These are phyloP conservation scores for Heteromyza rotundicornis DNA, from an alignment of 2,888 invertebrate species.

Conservation along the genomic window DNA sequence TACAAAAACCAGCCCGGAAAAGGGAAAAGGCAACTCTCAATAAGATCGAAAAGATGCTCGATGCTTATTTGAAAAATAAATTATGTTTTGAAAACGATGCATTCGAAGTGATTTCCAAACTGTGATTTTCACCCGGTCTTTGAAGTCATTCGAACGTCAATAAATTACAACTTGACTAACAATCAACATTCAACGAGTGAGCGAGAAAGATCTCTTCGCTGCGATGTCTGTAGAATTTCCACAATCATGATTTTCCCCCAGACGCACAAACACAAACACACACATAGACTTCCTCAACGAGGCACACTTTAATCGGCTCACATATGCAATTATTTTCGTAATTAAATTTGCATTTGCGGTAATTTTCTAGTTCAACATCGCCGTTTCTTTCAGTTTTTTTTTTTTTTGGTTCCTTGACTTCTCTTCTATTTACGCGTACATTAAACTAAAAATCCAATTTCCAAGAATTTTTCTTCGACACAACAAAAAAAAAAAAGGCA, in stretches of 20 bases:
- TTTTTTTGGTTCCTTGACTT: neutral
- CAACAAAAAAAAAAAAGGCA: neutral
- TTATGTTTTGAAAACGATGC: no score
- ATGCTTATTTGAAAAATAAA: neutral
- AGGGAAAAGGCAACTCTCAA: neutral
- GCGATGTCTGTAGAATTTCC: no score
- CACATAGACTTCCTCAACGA: no score
- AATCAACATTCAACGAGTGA: no score
- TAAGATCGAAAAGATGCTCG: neutral
- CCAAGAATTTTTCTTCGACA: neutral
- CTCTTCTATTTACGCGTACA: neutral
- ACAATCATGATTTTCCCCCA: no score
- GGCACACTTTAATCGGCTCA: no score
- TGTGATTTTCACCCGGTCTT: no score
- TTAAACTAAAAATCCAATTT: neutral
- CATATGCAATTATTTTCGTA: neutral
- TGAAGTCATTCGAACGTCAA: no score
- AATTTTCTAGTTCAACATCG: slow-evolving; percentile 2
- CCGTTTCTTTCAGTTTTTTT: neutral
- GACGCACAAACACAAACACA: no score
- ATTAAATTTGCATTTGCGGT: neutral
- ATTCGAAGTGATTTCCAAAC: no score
- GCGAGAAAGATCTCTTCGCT: no score
- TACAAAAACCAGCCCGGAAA: neutral
- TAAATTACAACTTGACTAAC: no score